Evolutionary conservation across 2,113 vertebrate species (phyloP), one percentile per base, ranked within the genome.

Genomic region (Chionodraco myersi): DNA sequence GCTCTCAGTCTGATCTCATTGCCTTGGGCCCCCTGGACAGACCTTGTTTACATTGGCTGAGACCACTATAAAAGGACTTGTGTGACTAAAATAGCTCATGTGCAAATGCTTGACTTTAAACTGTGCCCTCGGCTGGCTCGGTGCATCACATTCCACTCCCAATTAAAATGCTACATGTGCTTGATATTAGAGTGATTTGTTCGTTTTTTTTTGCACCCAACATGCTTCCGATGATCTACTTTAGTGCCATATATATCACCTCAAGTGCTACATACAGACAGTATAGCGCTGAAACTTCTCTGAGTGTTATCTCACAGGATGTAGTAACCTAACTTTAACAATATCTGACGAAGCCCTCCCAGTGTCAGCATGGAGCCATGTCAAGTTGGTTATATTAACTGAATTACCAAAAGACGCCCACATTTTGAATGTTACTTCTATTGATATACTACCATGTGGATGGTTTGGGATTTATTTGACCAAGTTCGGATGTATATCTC

Each of bases 21-120:
- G 87, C 80, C 77, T 68, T 1, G 34, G 86, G 87, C 79, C 81
- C 78, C 72, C 63, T 79, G 77, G 73, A 71, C 65, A 74, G 68
- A 79, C 73, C 88, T n/a, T 88, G 77, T 91, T 89, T 91, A 88
- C 88, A 83, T 75, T 86, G 85, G 79, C 86, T 75, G 58, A 86
- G 66, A 80, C 79, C 75, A 79, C 88, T 87, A 86, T 88, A 90
- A 91, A 91, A 92, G 85, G 86, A 86, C 75, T 77, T 80, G 77
- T 75, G 88, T 26, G 74, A 87, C 89, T 83, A 80, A 86, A 90
- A 92, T 86, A 89, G 83, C 80, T 76, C 45, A n/a, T 87, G 89
- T 79, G 84, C 83, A 89, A 83, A 90, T 75, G 74, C 87, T 86
- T 66, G 74, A 84, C 81, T 90, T 89, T 48, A 86, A 80, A 86